These are phyloP conservation scores for Psylliodes chrysocephalus DNA, from an alignment of 2,888 invertebrate species.

Conservation along the genomic window DNA sequence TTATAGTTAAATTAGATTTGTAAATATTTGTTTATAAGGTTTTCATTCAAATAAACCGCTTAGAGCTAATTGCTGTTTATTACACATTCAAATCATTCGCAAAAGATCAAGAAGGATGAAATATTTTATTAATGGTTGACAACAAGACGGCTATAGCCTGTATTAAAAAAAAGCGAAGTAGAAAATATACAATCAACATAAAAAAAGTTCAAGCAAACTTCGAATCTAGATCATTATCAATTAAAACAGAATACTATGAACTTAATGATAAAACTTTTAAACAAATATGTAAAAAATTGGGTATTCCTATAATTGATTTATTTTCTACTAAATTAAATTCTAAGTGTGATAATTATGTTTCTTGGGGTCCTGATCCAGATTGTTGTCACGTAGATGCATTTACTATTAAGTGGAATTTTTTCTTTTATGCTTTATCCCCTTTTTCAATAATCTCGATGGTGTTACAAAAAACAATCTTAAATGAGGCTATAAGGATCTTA, in stretches of 20 bases:
- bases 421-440: neutral
- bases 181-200: neutral
- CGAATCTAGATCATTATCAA: neutral
- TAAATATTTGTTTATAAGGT: too few species aligned
- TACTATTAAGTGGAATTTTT: neutral
- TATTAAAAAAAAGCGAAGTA: too few species aligned
- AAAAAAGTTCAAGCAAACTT: neutral
- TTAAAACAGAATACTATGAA: too few species aligned
- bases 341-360: too few species aligned
- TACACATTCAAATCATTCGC: conserved; percentile 42
- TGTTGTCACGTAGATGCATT: neutral
- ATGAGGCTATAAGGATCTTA: neutral
- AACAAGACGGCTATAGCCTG: conserved; percentile 34
- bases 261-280: neutral
- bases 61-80: conserved; percentile 46
- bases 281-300: neutral
- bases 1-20: too few species aligned
- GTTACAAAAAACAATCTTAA: neutral
- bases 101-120: too few species aligned
- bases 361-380: neutral
- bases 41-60: too few species aligned
- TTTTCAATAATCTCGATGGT: too few species aligned
- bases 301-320: neutral
- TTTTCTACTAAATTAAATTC: neutral
- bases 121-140: conserved; percentile 41